Evolutionary conservation across 2,113 vertebrate species (phyloP).

Genomic region (Willisornis vidua): DNA sequence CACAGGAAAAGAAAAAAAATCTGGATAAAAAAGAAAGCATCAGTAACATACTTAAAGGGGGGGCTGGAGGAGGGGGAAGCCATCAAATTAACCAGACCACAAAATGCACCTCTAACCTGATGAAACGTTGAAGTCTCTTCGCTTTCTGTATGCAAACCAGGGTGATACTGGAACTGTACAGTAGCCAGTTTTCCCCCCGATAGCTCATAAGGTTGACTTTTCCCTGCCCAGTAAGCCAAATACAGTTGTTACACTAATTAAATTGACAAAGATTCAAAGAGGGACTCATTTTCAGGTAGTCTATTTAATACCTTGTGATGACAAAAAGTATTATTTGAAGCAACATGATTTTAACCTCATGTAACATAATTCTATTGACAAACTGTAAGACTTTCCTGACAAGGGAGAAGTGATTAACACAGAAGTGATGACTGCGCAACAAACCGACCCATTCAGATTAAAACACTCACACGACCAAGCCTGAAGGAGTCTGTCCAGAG

Average conservation of each 20-base stretch:
- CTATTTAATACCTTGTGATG: conserved; percentile 36
- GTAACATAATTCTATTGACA: conserved; percentile 46
- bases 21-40: neutral
- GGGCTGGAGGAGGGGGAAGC: conserved; percentile 1
- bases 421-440: neutral
- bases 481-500: neutral
- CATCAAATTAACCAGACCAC: conserved; percentile 49
- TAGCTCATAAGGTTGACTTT: neutral
- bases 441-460: neutral
- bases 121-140: neutral
- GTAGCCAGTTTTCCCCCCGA: neutral
- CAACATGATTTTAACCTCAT: conserved; percentile 23
- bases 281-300: neutral
- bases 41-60: conserved; percentile 33
- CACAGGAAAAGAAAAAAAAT: conserved; percentile 27
- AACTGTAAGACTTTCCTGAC: conserved; percentile 34
- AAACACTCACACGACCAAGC: neutral
- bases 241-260: conserved; percentile 24
- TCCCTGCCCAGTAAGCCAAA: neutral
- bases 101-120: neutral
- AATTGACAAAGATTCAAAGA: conserved; percentile 28
- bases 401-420: neutral
- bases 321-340: conserved; percentile 49
- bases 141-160: neutral
- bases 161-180: neutral